These are phyloP conservation scores for Sciaenops ocellatus DNA, from an alignment of 2,797 vertebrate genomes.

Conservation along the genomic window DNA sequence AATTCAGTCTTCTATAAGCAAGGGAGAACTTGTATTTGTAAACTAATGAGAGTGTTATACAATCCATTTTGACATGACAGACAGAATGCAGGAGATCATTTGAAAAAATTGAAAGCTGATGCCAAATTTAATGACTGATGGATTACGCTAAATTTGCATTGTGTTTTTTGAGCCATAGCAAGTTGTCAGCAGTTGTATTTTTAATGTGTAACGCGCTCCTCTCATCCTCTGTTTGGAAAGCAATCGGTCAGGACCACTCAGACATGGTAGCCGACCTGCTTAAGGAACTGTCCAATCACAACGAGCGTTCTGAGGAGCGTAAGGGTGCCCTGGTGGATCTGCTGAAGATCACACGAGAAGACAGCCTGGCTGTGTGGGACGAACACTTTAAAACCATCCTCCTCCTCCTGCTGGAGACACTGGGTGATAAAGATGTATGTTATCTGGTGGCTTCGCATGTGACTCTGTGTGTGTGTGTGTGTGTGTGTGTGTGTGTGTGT, in stretches of 20 bases:
- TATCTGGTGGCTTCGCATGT: not conserved
- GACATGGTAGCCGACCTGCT: constrained; percentile 97
- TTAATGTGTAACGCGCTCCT: not conserved
- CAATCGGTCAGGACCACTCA: constrained; percentile 91
- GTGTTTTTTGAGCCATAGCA: not conserved
- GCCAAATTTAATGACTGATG: not conserved
- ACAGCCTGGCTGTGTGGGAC: constrained; percentile 96
- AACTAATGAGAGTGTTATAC: not conserved
- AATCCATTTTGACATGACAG: not conserved
- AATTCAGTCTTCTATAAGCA: not conserved
- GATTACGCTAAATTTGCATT: not conserved
- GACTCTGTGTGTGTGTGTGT: not conserved
- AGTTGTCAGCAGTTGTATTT: not conserved
- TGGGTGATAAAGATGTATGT: constrained; percentile 95
- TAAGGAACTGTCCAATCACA: constrained; percentile 98
- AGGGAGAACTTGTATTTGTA: not conserved
- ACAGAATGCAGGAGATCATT: not conserved
- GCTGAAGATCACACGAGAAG: constrained; percentile 95
- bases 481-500: not conserved
- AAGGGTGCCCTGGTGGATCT: constrained; percentile 95
- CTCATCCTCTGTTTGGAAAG: constrained; percentile 8
- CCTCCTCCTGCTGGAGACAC: constrained; percentile 95
- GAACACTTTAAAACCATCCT: constrained; percentile 99
- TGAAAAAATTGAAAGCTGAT: not conserved
- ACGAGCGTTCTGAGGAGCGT: constrained; percentile 95